Base-by-base conservation (phyloP, 2,113 vertebrate genomes). In the Albula goreensis region DNA sequence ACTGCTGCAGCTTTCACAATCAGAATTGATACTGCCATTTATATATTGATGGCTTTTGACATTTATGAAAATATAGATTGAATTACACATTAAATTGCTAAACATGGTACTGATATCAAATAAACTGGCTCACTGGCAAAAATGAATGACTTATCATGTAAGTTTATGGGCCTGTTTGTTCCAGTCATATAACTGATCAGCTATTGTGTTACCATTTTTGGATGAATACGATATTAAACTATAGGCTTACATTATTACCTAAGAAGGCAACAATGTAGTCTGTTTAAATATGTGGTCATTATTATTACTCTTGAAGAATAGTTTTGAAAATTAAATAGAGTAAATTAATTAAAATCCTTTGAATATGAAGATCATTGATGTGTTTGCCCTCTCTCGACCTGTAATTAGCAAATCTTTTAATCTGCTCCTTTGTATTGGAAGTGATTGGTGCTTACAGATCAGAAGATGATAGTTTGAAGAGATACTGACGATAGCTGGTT, bases 391-490 rank as follows among this genome's bases (percentile, higher is more conserved):
- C 8, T 70, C 19, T 8, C 63, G 22, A 15, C 8, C 19, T 70
- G 19, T 17, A 19, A 4, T 17, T 56, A 56, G 17, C 7, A 70
- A n/a, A 70, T 70, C 63, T 70, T n/a, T 70, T 12, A 70, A n/a
- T 70, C 63, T 6, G 63, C 3, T 60, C 0, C 49, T 50, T 5
- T 41, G 31, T 63, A 74, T 22, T 57, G 52, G 25, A 22, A 9
- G 25, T 52, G n/a, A 56, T 5, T 63, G 53, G 52, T 25, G 2
- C 22, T 63, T 56, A 17, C 13, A 60, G 83, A 49, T 10, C 7
- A 60, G 48, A 50, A 41, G 48, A n/a, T 60, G 85, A n/a, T 49
- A 66, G 48, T 50, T 80, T 85, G 53, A 80, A 66, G 60, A 25
- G 8, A 19, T 22, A 19, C 48, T 31, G 12, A 25, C 13, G 9